phyloP scores from a whole-genome alignment of 2,113 vertebrate genomes.

The Kobus ellipsiprymnus region DNA sequence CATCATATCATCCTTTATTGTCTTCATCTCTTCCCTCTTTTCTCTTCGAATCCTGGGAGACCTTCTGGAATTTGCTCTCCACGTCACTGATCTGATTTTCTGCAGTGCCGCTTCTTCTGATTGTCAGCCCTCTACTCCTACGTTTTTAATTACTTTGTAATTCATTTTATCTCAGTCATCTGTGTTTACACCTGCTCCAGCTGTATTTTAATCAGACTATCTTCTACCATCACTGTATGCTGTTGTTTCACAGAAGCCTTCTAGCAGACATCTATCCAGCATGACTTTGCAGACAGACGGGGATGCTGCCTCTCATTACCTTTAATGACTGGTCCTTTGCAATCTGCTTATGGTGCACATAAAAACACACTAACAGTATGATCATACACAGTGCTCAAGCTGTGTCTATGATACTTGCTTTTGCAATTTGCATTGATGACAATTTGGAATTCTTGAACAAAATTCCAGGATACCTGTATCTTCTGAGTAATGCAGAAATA shows the following conservation, averaged over 20 bases:
- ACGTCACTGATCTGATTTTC: neutral
- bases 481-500: neutral
- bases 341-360: neutral
- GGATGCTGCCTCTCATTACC: neutral
- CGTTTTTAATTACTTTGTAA: constrained; percentile 7
- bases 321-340: neutral
- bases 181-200: neutral
- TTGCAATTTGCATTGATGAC: neutral
- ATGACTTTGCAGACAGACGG: neutral
- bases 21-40: neutral
- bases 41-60: neutral
- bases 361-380: neutral
- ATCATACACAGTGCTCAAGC: neutral
- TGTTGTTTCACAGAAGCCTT: neutral
- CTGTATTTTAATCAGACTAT: neutral
- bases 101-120: neutral
- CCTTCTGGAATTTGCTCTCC: neutral
- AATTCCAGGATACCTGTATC: neutral
- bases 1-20: neutral
- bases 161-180: neutral
- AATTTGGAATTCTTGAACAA: neutral
- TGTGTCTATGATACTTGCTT: neutral
- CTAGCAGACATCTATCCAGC: neutral
- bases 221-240: neutral
- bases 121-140: neutral